Evolutionary conservation across 2,113 vertebrate species (phyloP).

Genomic region (Stigmatopora argus): DNA sequence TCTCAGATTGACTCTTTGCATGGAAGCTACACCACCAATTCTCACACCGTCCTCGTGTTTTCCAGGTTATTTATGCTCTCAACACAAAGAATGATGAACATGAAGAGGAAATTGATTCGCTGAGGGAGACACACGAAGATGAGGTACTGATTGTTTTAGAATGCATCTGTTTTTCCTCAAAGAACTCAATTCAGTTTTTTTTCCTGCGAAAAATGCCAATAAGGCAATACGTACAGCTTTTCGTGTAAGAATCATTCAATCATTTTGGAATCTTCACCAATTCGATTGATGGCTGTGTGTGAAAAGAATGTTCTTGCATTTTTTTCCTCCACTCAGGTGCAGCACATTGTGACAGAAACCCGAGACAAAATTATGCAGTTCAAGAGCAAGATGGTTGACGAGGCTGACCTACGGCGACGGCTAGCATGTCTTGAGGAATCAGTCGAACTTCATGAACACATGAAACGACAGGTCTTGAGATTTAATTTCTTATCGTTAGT

Average conservation of each 20-base stretch:
- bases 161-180: not conserved
- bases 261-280: not conserved
- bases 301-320: not conserved
- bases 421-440: slow-evolving; percentile 90
- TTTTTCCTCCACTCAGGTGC: slow-evolving; percentile 49
- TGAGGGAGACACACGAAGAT: slow-evolving; percentile 91
- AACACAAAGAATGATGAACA: slow-evolving; percentile 98
- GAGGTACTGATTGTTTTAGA: slow-evolving; percentile 67
- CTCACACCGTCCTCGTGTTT: slow-evolving; percentile 22
- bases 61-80: slow-evolving; percentile 93
- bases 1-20: slow-evolving; percentile 19
- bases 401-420: slow-evolving; percentile 84
- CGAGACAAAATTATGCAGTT: slow-evolving; percentile 92
- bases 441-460: slow-evolving; percentile 87
- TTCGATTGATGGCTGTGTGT: not conserved
- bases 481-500: not conserved
- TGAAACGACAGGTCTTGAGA: slow-evolving; percentile 78
- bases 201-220: not conserved
- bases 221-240: not conserved
- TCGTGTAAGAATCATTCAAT: not conserved
- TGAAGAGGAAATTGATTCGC: slow-evolving; percentile 87
- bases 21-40: not conserved
- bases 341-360: slow-evolving; percentile 92
- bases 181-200: not conserved
- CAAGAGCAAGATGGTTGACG: slow-evolving; percentile 87